Evolutionary conservation across 2,113 vertebrate species (phyloP).

Genomic region (Osmerus mordax): DNA sequence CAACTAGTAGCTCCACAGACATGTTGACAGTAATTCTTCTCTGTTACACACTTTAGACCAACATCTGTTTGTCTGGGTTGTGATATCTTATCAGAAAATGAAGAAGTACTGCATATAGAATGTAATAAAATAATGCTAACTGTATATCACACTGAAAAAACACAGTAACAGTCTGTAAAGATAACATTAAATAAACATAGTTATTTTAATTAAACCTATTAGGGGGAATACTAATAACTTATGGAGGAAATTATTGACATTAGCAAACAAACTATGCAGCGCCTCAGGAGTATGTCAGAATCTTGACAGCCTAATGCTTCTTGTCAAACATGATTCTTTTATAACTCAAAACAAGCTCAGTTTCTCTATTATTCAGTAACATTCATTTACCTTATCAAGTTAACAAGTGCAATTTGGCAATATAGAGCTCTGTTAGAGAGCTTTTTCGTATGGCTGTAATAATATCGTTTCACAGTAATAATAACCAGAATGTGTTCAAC

Average conservation of each 20-base stretch:
- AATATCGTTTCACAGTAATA: background rate
- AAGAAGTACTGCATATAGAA: too few species aligned
- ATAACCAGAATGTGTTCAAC: background rate
- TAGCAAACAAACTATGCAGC: constrained; percentile 13
- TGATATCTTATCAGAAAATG: too few species aligned
- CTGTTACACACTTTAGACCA: too few species aligned
- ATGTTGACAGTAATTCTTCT: too few species aligned
- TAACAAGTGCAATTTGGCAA: background rate
- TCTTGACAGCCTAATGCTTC: constrained; percentile 12
- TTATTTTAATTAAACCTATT: background rate
- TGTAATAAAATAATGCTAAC: too few species aligned
- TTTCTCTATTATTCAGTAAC: constrained; percentile 6
- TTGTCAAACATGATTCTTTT: constrained; percentile 15
- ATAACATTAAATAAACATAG: background rate
- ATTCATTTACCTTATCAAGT: constrained; percentile 10
- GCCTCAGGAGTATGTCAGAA: constrained; percentile 3
- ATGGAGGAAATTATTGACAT: constrained; percentile 12
- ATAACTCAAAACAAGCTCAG: constrained; percentile 5
- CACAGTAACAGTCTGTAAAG: background rate
- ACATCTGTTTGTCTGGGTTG: too few species aligned
- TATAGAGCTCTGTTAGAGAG: background rate
- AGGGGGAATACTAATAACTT: background rate
- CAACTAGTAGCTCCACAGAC: too few species aligned
- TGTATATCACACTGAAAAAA: too few species aligned
- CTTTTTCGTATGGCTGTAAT: background rate